Base-by-base conservation (phyloP, 2,797 vertebrate species). In the Crenuchus spilurus region DNA sequence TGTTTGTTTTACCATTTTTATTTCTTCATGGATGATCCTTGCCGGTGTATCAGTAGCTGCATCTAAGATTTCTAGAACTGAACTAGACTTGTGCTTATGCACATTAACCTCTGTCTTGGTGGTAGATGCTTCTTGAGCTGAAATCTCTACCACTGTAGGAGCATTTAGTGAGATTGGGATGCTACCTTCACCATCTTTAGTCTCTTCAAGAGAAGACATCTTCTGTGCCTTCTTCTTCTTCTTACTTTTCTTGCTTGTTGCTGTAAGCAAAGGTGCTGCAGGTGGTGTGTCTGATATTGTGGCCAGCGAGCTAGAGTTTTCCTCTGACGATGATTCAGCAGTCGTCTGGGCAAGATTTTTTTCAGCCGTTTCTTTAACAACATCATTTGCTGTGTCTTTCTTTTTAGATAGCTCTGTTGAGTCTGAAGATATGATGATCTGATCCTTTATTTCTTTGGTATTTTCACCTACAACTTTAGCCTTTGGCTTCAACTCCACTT, bases 1-100 rank as follows among this genome's bases (percentile, higher is more conserved):
- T 73, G 83, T 86, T 75, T 89, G 81, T 26, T 77, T 42, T 0
- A 54, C 80, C 77, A 84, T 77, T 13, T 68, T 87, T 87, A 88
- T 83, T 82, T 87, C 77, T 73, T 77, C 79, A 48, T 72, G 66
- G 10, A 78, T 55, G 51, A 71, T 74, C 1, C 57, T 74, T 20
- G 51, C 48, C 22, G 76, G 74, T 41, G 39, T n/a, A 64, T 48
- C 60, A 28, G 58, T 22, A 70, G 13, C 18, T 60, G n/a, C 31
- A 67, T 37, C 37, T 54, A 26, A 49, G 10, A 71, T 30, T 39
- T 65, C 58, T 26, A 28, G 28, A 55, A 37, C 18, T 68, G 63
- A 18, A 13, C 13, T 39, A 22, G 28, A 3, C 3, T 71, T 30
- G 18, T 54, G 31, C 67, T 76, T 68, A 9, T 57, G n/a, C 31